Evolutionary conservation across 2,113 vertebrate species (phyloP), one percentile per base, ranked within the genome.

Genomic region (Puntigrus tetrazona): DNA sequence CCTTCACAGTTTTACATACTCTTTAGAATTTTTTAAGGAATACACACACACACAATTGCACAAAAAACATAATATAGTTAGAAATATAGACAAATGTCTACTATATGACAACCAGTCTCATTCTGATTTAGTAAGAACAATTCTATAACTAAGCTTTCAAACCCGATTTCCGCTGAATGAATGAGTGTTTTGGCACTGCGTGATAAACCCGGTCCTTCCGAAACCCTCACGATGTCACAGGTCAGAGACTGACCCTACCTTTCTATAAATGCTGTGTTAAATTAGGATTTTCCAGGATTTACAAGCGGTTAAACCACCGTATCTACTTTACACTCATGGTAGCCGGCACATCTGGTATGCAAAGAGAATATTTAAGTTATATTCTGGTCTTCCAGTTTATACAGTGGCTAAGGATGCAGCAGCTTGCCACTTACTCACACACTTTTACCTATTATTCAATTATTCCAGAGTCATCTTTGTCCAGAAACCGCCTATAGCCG

Each of bases 231-330:
- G 29, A 57, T 38, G 22, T 78, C 75, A 78, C 20, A 78, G 75
- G 75, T 78, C 75, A 78, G 75, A 14, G 29, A 59, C 14, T 78
- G 50, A 59, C 31, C 52, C 75, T 38, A 34, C 50, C 7, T 29
- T 5, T 73, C 70, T 73, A 73, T 43, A 45, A 74, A 74, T 0
- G 6, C 1, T 41, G 72, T 74, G 72, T 47, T 74, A 9, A 74
- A 74, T 74, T 47, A 0, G 25, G 72, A 47, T 75, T 75, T 75
- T 75, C 25, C 45, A 31, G 16, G 27, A 50, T 75, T 75, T 31
- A 31, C 43, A 75, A 50, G 27, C 73, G 20, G 43, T 31, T 50
- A 75, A 75, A 75, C 43, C 43, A 75, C 43, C 43, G 29, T 8
- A 50, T 74, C 72, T 74, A 43, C 25, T 47, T 74, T 16, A 31